Evolutionary conservation across 2,888 invertebrate species (phyloP), one percentile per base, ranked within the genome.

Genomic region (Spodoptera littoralis): DNA sequence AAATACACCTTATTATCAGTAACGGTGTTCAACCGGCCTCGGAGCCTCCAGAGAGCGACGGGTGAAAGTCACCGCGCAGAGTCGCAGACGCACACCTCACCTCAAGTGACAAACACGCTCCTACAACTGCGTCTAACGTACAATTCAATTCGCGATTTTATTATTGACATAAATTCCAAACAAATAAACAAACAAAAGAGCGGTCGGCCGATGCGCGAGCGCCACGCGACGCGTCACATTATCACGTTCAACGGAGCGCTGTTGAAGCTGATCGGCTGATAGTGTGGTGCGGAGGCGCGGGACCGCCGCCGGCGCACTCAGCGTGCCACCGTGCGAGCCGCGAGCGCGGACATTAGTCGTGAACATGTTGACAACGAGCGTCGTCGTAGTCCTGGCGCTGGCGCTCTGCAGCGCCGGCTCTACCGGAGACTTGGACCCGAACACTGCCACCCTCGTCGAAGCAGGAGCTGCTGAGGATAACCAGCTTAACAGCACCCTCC

Each of bases 21-120:
- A 92, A 90, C 92, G 90, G 92, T 91, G 90, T 85, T 84, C 87
- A 88, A 88, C 90, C 89, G 91, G 90, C 91, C 90, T 84, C 87
- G 80, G 67, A 86, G 88, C 84, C 88, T 87, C 84, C 85, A 84
- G 77, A 86, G 81, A 86, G 84, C 85, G 88, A 75, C 86, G 79
- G 88, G 93, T 93, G 94, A 94, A 94, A 94, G 94, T 93, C 87
- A 82, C 88, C 85, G 89, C 86, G 65, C 67, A 53, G 60, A 71
- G 60, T 87, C 92, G 65, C 78, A 94, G 92, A 93, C 92, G 91
- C 87, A 88, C 84, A 86, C 81, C 79, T 80, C 83, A 84, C 86
- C 80, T 86, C 89, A 84, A 88, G 85, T 84, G 81, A 88, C 81
- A 79, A 88, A 87, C 88, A 88, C 92, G 93, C 82, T 74, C 71